Base-by-base conservation (phyloP, 2,113 vertebrate genomes). In the Tetrax tetrax region DNA sequence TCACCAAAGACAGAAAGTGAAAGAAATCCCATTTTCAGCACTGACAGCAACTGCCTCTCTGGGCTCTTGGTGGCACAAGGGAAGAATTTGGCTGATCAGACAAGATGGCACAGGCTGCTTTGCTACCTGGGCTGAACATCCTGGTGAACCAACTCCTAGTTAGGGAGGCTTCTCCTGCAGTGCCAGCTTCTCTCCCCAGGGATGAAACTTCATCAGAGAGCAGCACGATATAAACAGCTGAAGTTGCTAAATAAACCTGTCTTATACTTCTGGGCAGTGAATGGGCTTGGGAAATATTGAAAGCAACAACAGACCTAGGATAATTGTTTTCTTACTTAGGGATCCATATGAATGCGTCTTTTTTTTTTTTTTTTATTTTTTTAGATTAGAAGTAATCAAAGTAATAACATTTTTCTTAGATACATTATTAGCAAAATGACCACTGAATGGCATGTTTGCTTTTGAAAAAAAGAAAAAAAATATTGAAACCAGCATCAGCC, bases 241-340 rank as follows among this genome's bases (percentile, higher is more conserved):
- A 82, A 80, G 68, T 54, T 91, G 90, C 83, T 88, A 86, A 96
- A 96, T 56, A 90, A 65, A 92, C 66, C 69, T 89, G 31, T 94
- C 76, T 68, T 70, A 75, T 6, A 35, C 72, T 61, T 81, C 77
- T 48, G 56, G 61, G 85, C 87, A 93, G 88, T 74, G 71, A 95
- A 91, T 24, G 61, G 0, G 24, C 69, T 88, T 72, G 63, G 94
- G 66, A 94, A 96, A 92, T 93, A 78, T 51, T 84, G 56, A 93
- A 89, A 90, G 85, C 60, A 65, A 31, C 48, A 92, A 89, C 57
- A 68, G 85, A 19, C 60, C 79, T 87, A 81, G 20, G n/a, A 27
- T 33, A 68, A 86, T 22, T 88, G 50, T 31, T 53, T 61, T 91
- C 69, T 89, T 85, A 71, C 21, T n/a, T 48, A 76, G 54, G 54